A percentile compares a stretch with the other conserved stretches of the same genome.
These are phyloP conservation scores for Thunnus maccoyii DNA, from an alignment of 2,113 vertebrate species.

Conservation along the genomic window DNA sequence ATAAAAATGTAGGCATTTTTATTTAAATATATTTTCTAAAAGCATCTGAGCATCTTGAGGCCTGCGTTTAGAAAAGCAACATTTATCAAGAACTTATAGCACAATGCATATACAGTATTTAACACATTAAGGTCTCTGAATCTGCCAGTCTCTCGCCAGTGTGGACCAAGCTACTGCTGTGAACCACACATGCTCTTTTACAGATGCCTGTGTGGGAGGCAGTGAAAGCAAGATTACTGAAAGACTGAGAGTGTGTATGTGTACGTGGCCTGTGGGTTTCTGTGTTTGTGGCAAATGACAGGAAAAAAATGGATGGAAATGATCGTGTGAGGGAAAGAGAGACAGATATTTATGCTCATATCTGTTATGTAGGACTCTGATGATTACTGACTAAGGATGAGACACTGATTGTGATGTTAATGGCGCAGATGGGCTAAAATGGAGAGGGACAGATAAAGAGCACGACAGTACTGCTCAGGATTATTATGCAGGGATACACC, in stretches of 20 bases:
- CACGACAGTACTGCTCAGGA: slow-evolving; percentile 5
- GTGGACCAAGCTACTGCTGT: slow-evolving; percentile 55
- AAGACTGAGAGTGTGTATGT: slow-evolving; percentile 41
- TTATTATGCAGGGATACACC: slow-evolving; percentile 54
- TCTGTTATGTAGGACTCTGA: slow-evolving; percentile 41
- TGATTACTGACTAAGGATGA: slow-evolving; percentile 60
- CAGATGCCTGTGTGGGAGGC: slow-evolving; percentile 78
- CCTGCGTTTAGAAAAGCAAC: slow-evolving; percentile 35
- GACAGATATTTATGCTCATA: slow-evolving; percentile 42
- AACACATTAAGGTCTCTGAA: slow-evolving; percentile 42
- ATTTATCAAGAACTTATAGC: slow-evolving; percentile 44
- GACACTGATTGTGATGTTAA: slow-evolving; percentile 53
- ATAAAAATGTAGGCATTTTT: slow-evolving; percentile 10
- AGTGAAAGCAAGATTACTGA: slow-evolving; percentile 66
- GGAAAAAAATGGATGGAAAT: slow-evolving; percentile 38
- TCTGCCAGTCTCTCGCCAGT: slow-evolving; percentile 45
- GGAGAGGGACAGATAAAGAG: slow-evolving; percentile 33
- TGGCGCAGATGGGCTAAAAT: slow-evolving; percentile 46
- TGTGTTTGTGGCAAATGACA: slow-evolving; percentile 51
- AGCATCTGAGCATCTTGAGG: slow-evolving; percentile 40
- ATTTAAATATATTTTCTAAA: slow-evolving; percentile 43
- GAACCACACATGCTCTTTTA: slow-evolving; percentile 72
- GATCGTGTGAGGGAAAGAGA: slow-evolving; percentile 43
- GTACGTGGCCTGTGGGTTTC: slow-evolving; percentile 46
- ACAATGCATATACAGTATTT: slow-evolving; percentile 35